Conservation (phyloP, 2,888 invertebrate genomes). For the Agrotis segetum region DNA sequence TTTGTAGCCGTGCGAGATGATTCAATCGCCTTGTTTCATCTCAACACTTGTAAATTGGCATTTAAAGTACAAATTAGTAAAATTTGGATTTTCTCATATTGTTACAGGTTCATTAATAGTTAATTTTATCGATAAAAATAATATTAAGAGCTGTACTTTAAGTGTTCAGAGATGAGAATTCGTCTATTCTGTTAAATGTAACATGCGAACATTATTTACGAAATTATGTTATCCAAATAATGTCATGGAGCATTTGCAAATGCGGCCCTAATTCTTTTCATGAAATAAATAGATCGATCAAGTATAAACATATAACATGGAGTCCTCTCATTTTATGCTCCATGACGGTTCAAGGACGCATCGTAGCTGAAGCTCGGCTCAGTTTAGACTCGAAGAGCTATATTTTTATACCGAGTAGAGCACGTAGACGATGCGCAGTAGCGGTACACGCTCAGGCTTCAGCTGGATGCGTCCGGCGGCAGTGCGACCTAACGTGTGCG, state of each 20-base stretch:
- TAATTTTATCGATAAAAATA: constrained; percentile 87
- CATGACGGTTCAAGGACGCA: constrained; percentile 74
- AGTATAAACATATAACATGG: constrained; percentile 13
- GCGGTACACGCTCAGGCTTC: constrained; percentile 65
- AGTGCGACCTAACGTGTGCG: constrained; percentile 54
- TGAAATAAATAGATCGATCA: constrained; percentile 36
- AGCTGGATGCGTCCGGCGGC: constrained; percentile 64
- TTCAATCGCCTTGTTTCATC: constrained; percentile 85
- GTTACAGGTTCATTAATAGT: constrained; percentile 91
- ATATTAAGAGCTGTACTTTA: constrained; percentile 91
- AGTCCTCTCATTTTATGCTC: constrained; percentile 69
- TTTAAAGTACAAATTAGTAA: constrained; percentile 91
- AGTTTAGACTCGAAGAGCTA: constrained; percentile 65
- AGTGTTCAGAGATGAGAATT: constrained; percentile 89
- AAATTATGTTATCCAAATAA: constrained; percentile 72
- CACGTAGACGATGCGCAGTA: constrained; percentile 45
- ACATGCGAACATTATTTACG: constrained; percentile 79
- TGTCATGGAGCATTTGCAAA: constrained; percentile 65
- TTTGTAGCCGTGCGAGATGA: constrained; percentile 87
- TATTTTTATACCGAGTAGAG: constrained; percentile 72
- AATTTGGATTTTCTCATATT: constrained; percentile 90
- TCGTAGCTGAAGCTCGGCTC: constrained; percentile 71
- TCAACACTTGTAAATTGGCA: constrained; percentile 90
- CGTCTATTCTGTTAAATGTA: constrained; percentile 86
- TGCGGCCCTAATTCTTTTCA: constrained; percentile 51